Evolutionary conservation across 1,140 invertebrate species (phyloP).

Genomic region (Anoplolepis gracilipes): DNA sequence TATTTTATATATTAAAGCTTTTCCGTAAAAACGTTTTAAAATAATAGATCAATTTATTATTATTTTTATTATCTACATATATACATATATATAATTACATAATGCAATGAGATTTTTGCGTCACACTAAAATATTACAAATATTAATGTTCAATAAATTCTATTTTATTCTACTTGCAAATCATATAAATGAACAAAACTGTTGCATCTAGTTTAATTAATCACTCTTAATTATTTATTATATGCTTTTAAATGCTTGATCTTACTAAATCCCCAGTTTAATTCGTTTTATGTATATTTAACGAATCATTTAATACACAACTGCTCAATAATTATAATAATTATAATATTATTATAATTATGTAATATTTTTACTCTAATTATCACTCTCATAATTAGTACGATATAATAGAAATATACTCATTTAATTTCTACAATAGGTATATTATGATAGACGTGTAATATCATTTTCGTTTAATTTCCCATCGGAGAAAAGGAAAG

Average conservation of each 20-base stretch:
- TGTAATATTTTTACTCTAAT: slow-evolving; percentile 23
- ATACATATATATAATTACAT: no score
- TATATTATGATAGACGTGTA: not conserved
- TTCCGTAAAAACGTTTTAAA: no score
- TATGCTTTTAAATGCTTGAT: not conserved
- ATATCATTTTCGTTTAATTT: slow-evolving; percentile 36
- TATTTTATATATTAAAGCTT: no score
- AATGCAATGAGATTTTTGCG: no score
- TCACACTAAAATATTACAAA: no score
- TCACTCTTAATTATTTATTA: not conserved
- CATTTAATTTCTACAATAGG: slow-evolving; percentile 26
- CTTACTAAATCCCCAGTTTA: not conserved
- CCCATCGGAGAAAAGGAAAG: not conserved
- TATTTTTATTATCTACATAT: no score
- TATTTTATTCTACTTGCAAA: no score
- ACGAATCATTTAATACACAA: not conserved
- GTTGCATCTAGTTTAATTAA: not conserved
- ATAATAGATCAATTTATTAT: no score
- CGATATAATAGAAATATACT: not conserved
- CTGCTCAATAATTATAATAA: not conserved
- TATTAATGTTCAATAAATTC: no score
- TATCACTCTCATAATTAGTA: slow-evolving; percentile 14
- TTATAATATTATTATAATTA: slow-evolving; percentile 8
- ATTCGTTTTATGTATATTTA: slow-evolving; percentile 17
- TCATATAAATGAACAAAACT: no score